Evolutionary conservation across 2,888 invertebrate species (phyloP).

Genomic region (Phalangium opilio): DNA sequence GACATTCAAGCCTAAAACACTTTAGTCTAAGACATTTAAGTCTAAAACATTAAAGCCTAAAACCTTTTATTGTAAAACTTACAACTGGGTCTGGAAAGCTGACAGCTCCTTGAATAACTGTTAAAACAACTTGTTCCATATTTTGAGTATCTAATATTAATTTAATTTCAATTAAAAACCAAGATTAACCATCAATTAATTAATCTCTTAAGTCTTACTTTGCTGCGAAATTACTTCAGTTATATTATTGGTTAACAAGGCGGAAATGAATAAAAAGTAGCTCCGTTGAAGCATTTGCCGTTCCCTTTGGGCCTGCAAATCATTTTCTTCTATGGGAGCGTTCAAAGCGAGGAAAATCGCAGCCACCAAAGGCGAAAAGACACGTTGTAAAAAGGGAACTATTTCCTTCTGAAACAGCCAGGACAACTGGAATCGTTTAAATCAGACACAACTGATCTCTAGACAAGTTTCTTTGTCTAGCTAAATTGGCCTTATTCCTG

Average conservation of each 20-base stretch:
- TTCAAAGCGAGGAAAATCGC: slow-evolving; percentile 34
- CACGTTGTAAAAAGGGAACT: slow-evolving; percentile 36
- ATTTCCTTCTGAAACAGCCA: slow-evolving; percentile 34
- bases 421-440: slow-evolving; percentile 1
- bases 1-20: not conserved
- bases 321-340: slow-evolving; percentile 34
- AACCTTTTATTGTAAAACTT: slow-evolving; percentile 15
- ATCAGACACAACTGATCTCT: too few species aligned
- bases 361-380: slow-evolving; percentile 37
- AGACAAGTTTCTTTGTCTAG: too few species aligned
- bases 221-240: slow-evolving; percentile 32
- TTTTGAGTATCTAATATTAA: slow-evolving; percentile 26
- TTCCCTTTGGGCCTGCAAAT: slow-evolving; percentile 35
- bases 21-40: slow-evolving; percentile 8
- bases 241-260: slow-evolving; percentile 36
- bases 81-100: slow-evolving; percentile 37
- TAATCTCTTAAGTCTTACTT: slow-evolving; percentile 18
- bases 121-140: slow-evolving; percentile 31
- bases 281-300: slow-evolving; percentile 34
- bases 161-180: too few species aligned
- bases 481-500: too few species aligned
- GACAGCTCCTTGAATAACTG: slow-evolving; percentile 37
- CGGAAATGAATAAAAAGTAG: slow-evolving; percentile 36
- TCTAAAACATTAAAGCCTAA: not conserved
- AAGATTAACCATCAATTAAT: too few species aligned